phyloP scores from a whole-genome alignment of 2,797 vertebrate genomes.

The Centropyge bicolor region DNA sequence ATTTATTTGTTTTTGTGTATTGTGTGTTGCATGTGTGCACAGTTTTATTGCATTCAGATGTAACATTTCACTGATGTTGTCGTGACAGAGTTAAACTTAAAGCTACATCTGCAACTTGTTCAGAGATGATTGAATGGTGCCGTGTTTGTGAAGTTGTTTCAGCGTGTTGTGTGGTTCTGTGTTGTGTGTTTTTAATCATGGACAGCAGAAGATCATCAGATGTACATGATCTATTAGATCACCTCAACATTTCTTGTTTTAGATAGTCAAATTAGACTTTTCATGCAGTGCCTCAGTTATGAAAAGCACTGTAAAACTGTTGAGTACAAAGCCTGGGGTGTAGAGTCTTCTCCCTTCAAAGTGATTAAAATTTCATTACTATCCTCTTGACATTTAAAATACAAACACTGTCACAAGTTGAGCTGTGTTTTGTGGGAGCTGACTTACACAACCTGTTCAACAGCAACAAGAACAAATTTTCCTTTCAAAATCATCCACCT shows the following conservation, averaged over 20 bases:
- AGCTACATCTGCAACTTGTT: no score
- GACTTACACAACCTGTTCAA: neutral
- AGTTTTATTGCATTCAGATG: no score
- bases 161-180: no score
- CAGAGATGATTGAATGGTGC: no score
- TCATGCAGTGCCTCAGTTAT: no score
- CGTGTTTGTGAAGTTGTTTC: no score
- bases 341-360: neutral
- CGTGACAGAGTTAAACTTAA: no score
- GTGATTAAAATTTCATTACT: constrained; percentile 21
- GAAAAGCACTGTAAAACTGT: neutral
- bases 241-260: no score
- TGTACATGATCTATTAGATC: neutral
- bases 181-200: no score
- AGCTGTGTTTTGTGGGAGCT: constrained; percentile 5
- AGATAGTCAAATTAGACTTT: no score
- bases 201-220: neutral
- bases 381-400: constrained; percentile 20
- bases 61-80: no score
- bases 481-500: no score
- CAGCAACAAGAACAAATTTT: neutral
- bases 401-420: constrained; percentile 19
- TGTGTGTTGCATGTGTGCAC: neutral
- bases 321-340: neutral
- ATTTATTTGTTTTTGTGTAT: neutral